Evolutionary conservation across 2,797 vertebrate species (phyloP).

Genomic region (Rachycentron canadum): DNA sequence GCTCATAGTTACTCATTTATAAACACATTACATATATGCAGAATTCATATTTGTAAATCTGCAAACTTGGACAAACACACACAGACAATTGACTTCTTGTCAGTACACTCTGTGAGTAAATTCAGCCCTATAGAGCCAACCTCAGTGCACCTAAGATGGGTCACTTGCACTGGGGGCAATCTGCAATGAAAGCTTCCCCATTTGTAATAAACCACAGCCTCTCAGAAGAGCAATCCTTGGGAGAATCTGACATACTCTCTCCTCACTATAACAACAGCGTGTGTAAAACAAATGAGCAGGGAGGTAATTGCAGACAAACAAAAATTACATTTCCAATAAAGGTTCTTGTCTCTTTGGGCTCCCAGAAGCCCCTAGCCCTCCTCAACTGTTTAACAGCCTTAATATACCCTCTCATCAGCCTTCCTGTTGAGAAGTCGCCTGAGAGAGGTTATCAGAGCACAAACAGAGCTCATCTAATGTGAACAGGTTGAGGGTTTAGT

Average conservation of each 20-base stretch:
- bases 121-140: constrained; percentile 47
- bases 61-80: constrained; percentile 9
- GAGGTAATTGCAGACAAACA: constrained; percentile 88
- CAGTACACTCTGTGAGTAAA: constrained; percentile 57
- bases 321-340: constrained; percentile 90
- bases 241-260: constrained; percentile 70
- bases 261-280: constrained; percentile 75
- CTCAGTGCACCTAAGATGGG: constrained; percentile 56
- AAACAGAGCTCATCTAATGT: constrained; percentile 82
- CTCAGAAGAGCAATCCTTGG: constrained; percentile 82
- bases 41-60: constrained; percentile 15
- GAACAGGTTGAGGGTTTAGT: constrained; percentile 74
- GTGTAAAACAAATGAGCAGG: constrained; percentile 86
- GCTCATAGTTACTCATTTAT: constrained; percentile 20
- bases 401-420: constrained; percentile 84
- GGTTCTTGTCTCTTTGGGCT: constrained; percentile 79
- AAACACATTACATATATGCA: constrained; percentile 22
- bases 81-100: constrained; percentile 68
- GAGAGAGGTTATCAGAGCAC: constrained; percentile 78
- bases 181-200: constrained; percentile 86
- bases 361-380: constrained; percentile 78
- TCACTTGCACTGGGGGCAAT: constrained; percentile 78
- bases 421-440: constrained; percentile 74
- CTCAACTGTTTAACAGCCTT: constrained; percentile 85
- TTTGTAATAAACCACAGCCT: constrained; percentile 85